These are phyloP conservation scores for Pycnonotus jocosus DNA, from an alignment of 2,113 vertebrate species.

Conservation along the genomic window DNA sequence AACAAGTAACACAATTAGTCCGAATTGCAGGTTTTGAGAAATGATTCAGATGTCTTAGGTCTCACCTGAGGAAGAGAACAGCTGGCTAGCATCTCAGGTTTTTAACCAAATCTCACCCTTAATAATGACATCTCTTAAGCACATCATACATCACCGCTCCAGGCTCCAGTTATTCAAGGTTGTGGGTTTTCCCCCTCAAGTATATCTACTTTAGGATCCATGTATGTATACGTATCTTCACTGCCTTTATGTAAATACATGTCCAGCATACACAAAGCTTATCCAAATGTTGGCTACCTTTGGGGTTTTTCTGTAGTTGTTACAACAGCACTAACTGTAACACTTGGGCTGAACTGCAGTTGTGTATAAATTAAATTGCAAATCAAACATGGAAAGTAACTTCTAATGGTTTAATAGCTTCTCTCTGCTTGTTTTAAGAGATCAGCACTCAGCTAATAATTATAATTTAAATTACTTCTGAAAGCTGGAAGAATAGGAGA, in stretches of 20 bases:
- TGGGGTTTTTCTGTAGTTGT: not conserved
- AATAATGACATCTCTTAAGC: not conserved
- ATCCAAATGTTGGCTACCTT: not conserved
- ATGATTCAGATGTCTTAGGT: not conserved
- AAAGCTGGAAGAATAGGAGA: not conserved
- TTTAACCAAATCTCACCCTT: not conserved
- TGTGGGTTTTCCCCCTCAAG: not conserved
- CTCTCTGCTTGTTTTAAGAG: not conserved
- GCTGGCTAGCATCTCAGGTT: not conserved
- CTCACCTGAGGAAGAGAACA: not conserved
- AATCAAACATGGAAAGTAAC: not conserved
- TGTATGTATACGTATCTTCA: rapidly evolving
- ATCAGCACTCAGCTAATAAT: not conserved
- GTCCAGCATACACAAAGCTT: not conserved
- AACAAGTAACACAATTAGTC: not conserved
- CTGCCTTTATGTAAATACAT: not conserved
- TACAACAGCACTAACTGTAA: not conserved
- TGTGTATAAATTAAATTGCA: not conserved
- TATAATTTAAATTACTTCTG: not conserved
- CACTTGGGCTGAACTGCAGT: not conserved
- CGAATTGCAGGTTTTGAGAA: not conserved
- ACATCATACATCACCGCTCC: not conserved
- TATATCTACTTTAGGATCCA: not conserved
- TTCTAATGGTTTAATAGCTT: not conserved
- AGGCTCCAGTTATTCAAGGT: not conserved